Evolutionary conservation across 2,888 invertebrate species (phyloP), one percentile per base, ranked within the genome.

Genomic region (Cancer borealis): DNA sequence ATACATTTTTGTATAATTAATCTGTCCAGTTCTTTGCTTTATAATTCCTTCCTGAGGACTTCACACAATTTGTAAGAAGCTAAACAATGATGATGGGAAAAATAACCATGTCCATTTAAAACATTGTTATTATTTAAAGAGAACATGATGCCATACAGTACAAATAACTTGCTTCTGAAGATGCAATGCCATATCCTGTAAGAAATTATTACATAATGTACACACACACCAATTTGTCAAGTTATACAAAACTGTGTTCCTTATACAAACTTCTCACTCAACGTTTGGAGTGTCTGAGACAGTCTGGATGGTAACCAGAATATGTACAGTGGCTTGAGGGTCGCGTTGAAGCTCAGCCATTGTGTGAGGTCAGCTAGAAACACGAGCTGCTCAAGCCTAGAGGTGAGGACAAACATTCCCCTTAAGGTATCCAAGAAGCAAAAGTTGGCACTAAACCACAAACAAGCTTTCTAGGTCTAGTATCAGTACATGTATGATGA

Each of bases 91-190:
- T 73, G 8, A 73, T 26, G 73, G 84, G 84, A 84, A 39, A 84
- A 17, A 84, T 39, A 84, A 39, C 10, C 84, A 84, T 84, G 39
- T 84, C 30, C 12, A 79, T 21, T 92, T 73, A 90, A 94, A 94
- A 94, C 94, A 94, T 94, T 94, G 92, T 94, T 94, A 94, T 94
- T 94, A 94, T 92, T 94, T 91, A 94, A 94, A 94, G 94, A 94
- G 94, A 92, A 94, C 92, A 94, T 92, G 92, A 94, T 94, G 92
- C 92, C 66, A 89, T 92, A 94, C 94, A 92, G 94, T 94, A 94
- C 94, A 94, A 94, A 94, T 94, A 94, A 88, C 94, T 94, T 94
- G 94, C 89, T 92, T 88, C 89, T 92, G 94, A 94, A 94, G 92
- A 92, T 92, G 94, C 94, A 94, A 84, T 73, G 88, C 92, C 89